Evolutionary conservation across 2,888 invertebrate species (phyloP), one percentile per base, ranked within the genome.

Genomic region (Oxyteleia sp.): DNA sequence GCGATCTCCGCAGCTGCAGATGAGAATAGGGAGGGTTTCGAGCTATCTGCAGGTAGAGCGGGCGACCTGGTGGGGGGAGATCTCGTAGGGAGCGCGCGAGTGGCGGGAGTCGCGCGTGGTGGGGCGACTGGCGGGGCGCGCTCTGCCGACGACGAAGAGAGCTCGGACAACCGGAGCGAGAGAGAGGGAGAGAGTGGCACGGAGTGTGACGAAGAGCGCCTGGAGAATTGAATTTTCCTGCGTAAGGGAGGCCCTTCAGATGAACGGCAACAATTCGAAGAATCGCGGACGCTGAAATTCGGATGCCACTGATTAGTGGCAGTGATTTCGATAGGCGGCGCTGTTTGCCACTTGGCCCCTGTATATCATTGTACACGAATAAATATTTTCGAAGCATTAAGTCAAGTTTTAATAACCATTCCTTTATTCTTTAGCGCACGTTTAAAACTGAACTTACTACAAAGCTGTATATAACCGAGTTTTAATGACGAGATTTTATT

Each of bases 201-300:
- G 18, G n/a, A n/a, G n/a, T n/a, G n/a, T n/a, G n/a, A 66, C 75
- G 45, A 79, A 78, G 71, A 82, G 66, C 49, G 69, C 26, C 18
- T 47, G 45, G 66, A 82, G 84, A 84, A 85, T 85, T 85, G 82
- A 83, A 85, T 85, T 85, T 83, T 85, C 71, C 72, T 82, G 71
- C 76, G 49, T 64, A 61, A 79, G 72, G 82, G 74, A 82, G 55
- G 57, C 81, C 57, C 53, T 57, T 71, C 16, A 61, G 18, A 71
- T n/a, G 63, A 61, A 69, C 69, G 72, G 49, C 69, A 74, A 82
- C 74, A 72, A 84, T 82, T 68, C 32, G 66, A 49, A 51, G 61
- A 69, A 55, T 68, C 72, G 83, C 64, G 57, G 32, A 47, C 11
- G 61, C 66, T 35, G 26, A 57, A 41, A 23, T 68, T 68, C 18